Evolutionary conservation across 2,797 vertebrate genomes (phyloP).

Genomic region (Sebastes nivosus): DNA sequence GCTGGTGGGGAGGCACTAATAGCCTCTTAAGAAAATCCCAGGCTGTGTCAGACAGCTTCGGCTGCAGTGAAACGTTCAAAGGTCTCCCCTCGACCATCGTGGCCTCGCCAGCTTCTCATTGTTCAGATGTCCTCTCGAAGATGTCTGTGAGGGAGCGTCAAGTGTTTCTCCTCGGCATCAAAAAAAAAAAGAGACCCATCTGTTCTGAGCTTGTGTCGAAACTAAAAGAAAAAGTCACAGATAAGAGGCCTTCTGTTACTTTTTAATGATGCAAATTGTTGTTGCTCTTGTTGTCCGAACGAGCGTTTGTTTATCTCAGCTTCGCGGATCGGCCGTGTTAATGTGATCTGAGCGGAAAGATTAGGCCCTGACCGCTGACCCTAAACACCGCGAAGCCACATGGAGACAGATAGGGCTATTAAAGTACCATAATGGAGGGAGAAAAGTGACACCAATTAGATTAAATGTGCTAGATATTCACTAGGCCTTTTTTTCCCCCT

Average conservation of each 20-base stretch:
- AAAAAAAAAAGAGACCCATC: conserved; percentile 37
- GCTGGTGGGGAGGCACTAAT: conserved; percentile 71
- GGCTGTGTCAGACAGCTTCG: conserved; percentile 56
- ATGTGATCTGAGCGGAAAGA: conserved; percentile 65
- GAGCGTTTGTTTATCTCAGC: conserved; percentile 65
- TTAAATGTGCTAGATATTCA: conserved; percentile 79
- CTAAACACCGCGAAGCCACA: conserved; percentile 73
- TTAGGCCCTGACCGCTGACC: conserved; percentile 76
- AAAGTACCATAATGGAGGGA: conserved; percentile 77
- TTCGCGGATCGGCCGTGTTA: conserved; percentile 51
- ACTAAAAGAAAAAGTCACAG: conserved; percentile 26
- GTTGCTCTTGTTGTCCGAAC: conserved; percentile 31
- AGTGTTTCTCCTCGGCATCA: conserved; percentile 19
- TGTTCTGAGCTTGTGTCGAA: conserved; percentile 10
- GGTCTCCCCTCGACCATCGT: conserved; percentile 22
- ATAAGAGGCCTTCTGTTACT: conserved; percentile 28
- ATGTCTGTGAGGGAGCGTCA: not conserved
- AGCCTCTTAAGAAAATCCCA: conserved; percentile 80
- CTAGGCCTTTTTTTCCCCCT: conserved; percentile 57
- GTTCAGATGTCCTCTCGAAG: conserved; percentile 27
- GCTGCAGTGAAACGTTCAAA: conserved; percentile 47
- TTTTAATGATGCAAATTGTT: conserved; percentile 65
- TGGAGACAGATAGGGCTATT: conserved; percentile 78
- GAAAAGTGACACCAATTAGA: conserved; percentile 82
- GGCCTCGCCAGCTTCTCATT: conserved; percentile 14